Evolutionary conservation across 2,113 vertebrate genomes (phyloP).

Genomic region (Lota lota): DNA sequence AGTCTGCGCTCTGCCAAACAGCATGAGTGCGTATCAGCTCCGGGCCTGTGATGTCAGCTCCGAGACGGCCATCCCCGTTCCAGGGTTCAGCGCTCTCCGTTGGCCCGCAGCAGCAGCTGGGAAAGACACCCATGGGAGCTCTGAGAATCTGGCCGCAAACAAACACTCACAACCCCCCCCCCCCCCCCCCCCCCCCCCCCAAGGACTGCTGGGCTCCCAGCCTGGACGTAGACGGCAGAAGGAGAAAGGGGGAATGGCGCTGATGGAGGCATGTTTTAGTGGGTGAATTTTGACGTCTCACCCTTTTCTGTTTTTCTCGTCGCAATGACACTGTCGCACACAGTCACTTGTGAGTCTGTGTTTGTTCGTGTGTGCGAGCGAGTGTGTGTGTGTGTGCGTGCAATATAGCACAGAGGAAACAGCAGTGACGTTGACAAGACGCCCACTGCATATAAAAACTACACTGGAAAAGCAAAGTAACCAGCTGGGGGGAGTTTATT

Average conservation of each 20-base stretch:
- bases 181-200: not conserved
- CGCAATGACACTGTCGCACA: conserved; percentile 26
- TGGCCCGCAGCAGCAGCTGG: conserved; percentile 50
- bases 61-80: conserved; percentile 8
- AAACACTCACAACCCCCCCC: not conserved
- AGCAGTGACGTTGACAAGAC: conserved; percentile 54
- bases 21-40: conserved; percentile 24
- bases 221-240: not conserved
- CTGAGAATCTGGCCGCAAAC: conserved; percentile 63
- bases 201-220: not conserved
- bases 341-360: conserved; percentile 37
- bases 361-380: conserved; percentile 26
- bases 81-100: conserved; percentile 34
- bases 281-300: conserved; percentile 40
- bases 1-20: not conserved
- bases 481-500: conserved; percentile 12
- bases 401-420: conserved; percentile 47
- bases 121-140: conserved; percentile 47
- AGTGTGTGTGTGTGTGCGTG: not conserved
- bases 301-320: not conserved
- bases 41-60: conserved; percentile 9
- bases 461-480: conserved; percentile 41
- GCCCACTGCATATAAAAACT: conserved; percentile 38
- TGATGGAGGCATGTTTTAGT: conserved; percentile 37
- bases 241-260: conserved; percentile 17